phyloP scores from a whole-genome alignment of 2,888 invertebrate genomes.

The Tipula lateralis region DNA sequence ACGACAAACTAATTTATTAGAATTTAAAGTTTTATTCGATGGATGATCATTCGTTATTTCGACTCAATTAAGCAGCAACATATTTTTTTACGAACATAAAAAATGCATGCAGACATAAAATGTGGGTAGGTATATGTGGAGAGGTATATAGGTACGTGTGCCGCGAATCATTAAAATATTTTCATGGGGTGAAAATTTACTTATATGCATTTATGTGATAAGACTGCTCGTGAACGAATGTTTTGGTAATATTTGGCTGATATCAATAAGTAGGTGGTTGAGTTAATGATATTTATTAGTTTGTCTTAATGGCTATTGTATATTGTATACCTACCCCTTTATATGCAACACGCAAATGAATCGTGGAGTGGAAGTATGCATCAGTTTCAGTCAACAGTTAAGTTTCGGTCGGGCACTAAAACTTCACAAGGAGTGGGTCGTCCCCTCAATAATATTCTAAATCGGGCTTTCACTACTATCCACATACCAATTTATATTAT shows the following conservation, averaged over 20 bases:
- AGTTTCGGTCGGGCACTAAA: too few species aligned
- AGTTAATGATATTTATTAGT: neutral
- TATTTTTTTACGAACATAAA: neutral
- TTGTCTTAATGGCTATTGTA: too few species aligned
- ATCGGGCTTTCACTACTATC: too few species aligned
- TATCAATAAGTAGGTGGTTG: conserved; percentile 2
- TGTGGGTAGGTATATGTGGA: neutral
- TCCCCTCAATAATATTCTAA: too few species aligned
- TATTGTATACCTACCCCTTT: too few species aligned
- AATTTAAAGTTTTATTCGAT: neutral
- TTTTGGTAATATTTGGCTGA: neutral
- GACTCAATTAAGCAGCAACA: conserved; percentile 15
- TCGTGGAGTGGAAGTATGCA: too few species aligned
- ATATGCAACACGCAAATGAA: too few species aligned
- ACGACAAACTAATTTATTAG: conserved; percentile 12
- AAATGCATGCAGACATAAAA: neutral
- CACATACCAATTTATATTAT: too few species aligned
- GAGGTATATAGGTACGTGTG: neutral
- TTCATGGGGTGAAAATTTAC: neutral
- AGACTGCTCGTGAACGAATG: neutral
- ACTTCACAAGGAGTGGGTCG: too few species aligned
- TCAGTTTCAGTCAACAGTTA: too few species aligned
- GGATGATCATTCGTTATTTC: conserved; percentile 24
- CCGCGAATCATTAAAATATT: neutral
- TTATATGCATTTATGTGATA: neutral